Base-by-base conservation (phyloP, 2,888 invertebrate species). In the Endomychus coccineus region DNA sequence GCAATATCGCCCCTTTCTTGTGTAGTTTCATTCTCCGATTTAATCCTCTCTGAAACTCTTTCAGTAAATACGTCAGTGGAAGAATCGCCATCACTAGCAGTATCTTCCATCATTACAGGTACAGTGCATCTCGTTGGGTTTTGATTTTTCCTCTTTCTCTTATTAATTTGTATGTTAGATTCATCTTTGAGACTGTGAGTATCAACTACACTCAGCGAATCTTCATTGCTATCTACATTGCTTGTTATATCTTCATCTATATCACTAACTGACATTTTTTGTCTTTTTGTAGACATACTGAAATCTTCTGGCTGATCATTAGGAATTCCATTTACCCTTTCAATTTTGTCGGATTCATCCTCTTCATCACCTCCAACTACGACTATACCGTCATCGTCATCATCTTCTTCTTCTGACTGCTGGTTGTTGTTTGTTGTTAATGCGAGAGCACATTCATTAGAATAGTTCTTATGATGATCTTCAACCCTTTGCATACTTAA, bases 91-190 rank as follows among this genome's bases (percentile, higher is more conserved):
- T 78, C 77, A 27, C 75, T 76, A 23, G 51, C 55, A 36, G 73
- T 70, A 35, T 75, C 71, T 27, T 74, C 73, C 40, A 69, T 67
- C 40, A 71, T 66, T 22, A 67, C 61, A 15, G 74, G 69, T 29
- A 76, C 66, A n/a, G 85, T 78, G 57, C 87, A 80, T 44, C 85
- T 75, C 1, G 83, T 87, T 0, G 91, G 91, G 61, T 91, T 90
- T 51, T 86, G 80, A 52, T 82, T 89, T 68, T 92, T 92, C 16
- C 91, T 73, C 64, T 92, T 92, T 36, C 89, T 72, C 56, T 83
- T 83, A 55, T 75, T 78, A n/a, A 80, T 75, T 53, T 76, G 75
- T 16, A 72, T 70, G 43, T 68, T 71, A 27, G 62, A 58, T 48
- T 73, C 74, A 46, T 75, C 74, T 64, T 75, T 75, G 54, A 56